Evolutionary conservation across 2,113 vertebrate genomes (phyloP).

Genomic region (Gymnobelideus leadbeateri): DNA sequence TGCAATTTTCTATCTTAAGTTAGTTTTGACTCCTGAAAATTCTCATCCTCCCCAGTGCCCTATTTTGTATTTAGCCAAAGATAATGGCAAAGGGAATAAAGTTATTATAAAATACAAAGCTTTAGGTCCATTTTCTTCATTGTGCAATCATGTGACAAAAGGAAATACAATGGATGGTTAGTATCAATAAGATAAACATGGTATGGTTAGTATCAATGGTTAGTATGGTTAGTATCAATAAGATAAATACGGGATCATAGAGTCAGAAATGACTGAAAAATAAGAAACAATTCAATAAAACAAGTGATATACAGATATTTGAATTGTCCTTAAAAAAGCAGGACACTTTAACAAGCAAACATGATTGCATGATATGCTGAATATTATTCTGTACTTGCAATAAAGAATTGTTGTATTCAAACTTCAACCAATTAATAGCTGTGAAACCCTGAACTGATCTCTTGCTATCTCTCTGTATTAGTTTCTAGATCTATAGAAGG

Average conservation of each 20-base stretch:
- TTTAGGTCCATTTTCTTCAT: neutral
- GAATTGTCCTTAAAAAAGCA: slow-evolving; percentile 45
- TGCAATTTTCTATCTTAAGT: neutral
- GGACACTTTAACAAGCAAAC: slow-evolving; percentile 36
- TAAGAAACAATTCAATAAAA: neutral
- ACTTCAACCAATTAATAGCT: no score
- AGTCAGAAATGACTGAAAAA: no score
- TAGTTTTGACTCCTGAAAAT: neutral
- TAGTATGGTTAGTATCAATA: neutral
- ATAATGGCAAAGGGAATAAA: neutral
- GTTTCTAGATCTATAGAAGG: no score
- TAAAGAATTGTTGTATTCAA: no score
- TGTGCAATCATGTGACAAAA: neutral
- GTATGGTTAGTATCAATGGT: no score
- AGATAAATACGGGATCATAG: slow-evolving; percentile 7
- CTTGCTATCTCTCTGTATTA: no score
- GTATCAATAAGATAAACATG: slow-evolving; percentile 28
- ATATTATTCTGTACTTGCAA: no score
- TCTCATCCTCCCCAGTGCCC: neutral
- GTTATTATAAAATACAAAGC: neutral
- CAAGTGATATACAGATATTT: slow-evolving; percentile 45
- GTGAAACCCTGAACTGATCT: no score
- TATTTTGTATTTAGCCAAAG: neutral
- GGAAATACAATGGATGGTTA: neutral
- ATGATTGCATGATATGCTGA: neutral